These are phyloP conservation scores for Melipona beecheii DNA, from an alignment of 2,888 invertebrate species.

Conservation along the genomic window DNA sequence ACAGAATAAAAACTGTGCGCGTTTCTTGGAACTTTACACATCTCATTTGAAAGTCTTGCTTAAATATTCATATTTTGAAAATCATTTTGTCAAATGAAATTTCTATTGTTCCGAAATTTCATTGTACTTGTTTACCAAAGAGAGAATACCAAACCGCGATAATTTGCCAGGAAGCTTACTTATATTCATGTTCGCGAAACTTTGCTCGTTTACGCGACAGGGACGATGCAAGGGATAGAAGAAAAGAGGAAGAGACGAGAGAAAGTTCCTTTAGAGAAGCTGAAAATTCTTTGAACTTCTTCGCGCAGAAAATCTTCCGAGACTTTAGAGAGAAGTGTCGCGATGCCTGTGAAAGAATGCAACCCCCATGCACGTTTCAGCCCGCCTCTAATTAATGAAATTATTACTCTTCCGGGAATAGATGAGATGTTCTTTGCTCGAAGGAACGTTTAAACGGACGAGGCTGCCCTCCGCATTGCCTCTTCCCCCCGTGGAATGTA, in stretches of 20 bases:
- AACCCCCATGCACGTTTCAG: conserved; percentile 16
- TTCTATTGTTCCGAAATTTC: neutral
- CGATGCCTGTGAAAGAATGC: conserved; percentile 18
- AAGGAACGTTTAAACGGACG: neutral
- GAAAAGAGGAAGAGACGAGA: neutral
- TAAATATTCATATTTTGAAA: neutral
- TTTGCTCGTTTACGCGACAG: conserved; percentile 12
- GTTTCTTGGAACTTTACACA: neutral
- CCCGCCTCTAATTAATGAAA: conserved; percentile 34
- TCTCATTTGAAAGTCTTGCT: neutral
- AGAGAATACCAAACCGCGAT: neutral
- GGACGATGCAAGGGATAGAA: neutral
- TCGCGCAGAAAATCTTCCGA: conserved; percentile 7
- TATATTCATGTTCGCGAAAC: conserved; percentile 6
- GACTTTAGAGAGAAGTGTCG: conserved; percentile 18
- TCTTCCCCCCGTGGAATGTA: neutral
- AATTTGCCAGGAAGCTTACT: conserved; percentile 24
- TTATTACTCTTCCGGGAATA: neutral
- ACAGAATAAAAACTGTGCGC: neutral
- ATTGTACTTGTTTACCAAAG: neutral
- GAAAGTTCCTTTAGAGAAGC: conserved; percentile 28
- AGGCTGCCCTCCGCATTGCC: neutral
- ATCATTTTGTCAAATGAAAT: neutral
- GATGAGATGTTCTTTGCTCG: neutral
- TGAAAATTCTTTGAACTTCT: conserved; percentile 45